These are phyloP conservation scores for Craterocephalus amniculus DNA, from an alignment of 2,797 vertebrate genomes.

Conservation along the genomic window DNA sequence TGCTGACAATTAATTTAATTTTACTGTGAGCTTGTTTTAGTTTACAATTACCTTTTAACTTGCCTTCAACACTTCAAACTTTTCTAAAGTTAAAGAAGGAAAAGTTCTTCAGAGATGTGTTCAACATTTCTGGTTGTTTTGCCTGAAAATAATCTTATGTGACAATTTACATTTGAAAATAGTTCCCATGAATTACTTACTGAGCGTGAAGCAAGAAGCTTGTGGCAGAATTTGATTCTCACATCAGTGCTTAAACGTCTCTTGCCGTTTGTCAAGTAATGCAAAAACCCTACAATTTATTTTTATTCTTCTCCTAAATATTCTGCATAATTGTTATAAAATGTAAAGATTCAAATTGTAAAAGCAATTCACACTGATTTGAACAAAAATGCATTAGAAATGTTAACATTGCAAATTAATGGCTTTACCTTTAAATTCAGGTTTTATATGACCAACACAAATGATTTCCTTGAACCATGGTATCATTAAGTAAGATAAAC, in stretches of 20 bases:
- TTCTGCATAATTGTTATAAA: neutral
- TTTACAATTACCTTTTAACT: neutral
- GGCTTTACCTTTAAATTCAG: no score
- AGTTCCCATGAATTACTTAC: constrained; percentile 6
- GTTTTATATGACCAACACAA: no score
- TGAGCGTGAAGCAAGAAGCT: constrained; percentile 4
- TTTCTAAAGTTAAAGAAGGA: neutral
- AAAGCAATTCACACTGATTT: neutral
- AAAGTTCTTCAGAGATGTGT: neutral
- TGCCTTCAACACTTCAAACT: no score
- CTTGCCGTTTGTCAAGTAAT: neutral
- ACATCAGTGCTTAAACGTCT: neutral
- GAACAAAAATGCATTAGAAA: neutral
- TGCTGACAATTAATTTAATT: neutral
- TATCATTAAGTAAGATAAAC: no score
- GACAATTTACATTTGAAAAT: constrained; percentile 16
- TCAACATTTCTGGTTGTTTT: neutral
- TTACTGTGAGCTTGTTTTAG: neutral
- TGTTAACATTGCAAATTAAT: neutral
- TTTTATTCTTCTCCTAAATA: neutral
- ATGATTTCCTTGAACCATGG: neutral
- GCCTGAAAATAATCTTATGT: constrained; percentile 18
- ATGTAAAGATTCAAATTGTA: neutral
- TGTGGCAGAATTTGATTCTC: neutral
- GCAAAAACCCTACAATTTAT: neutral